A percentile compares a stretch with the other conserved stretches of the same genome.
Evolutionary conservation across 1,140 invertebrate genomes (phyloP).

Genomic region (Rhyacophila brunnea): DNA sequence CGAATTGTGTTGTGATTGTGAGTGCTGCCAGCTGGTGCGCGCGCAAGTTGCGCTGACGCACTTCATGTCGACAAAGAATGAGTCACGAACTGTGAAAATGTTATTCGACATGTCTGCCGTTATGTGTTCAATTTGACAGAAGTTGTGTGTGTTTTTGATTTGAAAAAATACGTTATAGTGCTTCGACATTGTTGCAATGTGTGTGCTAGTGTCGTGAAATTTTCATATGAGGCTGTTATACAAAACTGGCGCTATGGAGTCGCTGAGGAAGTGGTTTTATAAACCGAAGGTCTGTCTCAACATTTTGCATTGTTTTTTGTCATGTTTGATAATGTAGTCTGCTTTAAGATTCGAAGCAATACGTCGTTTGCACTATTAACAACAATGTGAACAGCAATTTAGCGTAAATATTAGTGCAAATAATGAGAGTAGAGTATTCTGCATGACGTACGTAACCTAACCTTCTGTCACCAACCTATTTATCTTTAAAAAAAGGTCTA

Average conservation of each 20-base stretch:
- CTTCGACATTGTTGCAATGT: conserved; percentile 45
- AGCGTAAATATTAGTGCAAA: too few species aligned
- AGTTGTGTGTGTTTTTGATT: conserved; percentile 38
- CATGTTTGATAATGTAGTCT: neutral
- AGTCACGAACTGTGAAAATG: conserved; percentile 14
- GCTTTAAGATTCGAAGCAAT: too few species aligned
- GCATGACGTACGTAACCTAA: conserved; percentile 20
- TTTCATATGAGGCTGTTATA: conserved; percentile 55
- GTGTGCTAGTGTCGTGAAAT: conserved; percentile 40
- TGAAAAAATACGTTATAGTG: conserved; percentile 8
- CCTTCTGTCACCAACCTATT: conserved; percentile 19
- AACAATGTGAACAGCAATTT: too few species aligned
- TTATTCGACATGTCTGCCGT: conserved; percentile 48
- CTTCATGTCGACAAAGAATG: conserved; percentile 17
- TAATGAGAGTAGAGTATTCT: too few species aligned
- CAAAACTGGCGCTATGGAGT: conserved; percentile 71
- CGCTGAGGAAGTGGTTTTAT: conserved; percentile 88
- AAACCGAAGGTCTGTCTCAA: conserved; percentile 77
- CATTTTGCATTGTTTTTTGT: conserved; percentile 16
- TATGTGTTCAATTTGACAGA: conserved; percentile 51
- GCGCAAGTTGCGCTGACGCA: conserved; percentile 20
- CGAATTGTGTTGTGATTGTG: too few species aligned
- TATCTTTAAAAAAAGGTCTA: neutral
- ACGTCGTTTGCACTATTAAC: too few species aligned
- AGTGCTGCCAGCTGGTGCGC: conserved; percentile 13